phyloP scores from a whole-genome alignment of 2,797 vertebrate genomes.

The Megaceryle alcyon region DNA sequence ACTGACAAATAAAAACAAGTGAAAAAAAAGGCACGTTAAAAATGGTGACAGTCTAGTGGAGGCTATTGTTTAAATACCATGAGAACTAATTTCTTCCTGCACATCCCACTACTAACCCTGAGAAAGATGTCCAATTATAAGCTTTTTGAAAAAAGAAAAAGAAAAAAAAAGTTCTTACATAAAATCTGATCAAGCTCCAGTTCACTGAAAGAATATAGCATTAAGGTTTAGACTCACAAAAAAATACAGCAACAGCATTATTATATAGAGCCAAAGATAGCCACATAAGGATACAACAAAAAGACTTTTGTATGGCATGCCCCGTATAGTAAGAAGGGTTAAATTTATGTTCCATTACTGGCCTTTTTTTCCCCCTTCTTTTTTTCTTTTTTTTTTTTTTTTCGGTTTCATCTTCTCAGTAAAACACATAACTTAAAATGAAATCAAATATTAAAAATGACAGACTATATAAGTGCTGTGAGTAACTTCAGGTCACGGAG shows the following conservation, averaged over 20 bases:
- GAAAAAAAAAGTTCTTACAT: not conserved
- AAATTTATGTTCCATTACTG: constrained; percentile 91
- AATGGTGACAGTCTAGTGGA: not conserved
- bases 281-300: constrained; percentile 1
- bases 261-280: constrained; percentile 1
- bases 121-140: not conserved
- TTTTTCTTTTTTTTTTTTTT: constrained; percentile 48
- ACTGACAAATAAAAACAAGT: not conserved
- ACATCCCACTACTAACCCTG: not conserved
- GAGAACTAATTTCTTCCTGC: not conserved
- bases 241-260: not conserved
- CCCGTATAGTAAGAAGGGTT: constrained; percentile 77
- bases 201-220: constrained; percentile 27
- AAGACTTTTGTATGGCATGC: not conserved
- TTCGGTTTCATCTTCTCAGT: constrained; percentile 95
- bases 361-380: not conserved
- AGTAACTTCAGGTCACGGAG: constrained; percentile 99
- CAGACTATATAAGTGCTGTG: constrained; percentile 99
- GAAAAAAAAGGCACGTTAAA: not conserved
- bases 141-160: not conserved
- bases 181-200: constrained; percentile 31
- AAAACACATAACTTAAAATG: constrained; percentile 99
- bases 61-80: not conserved
- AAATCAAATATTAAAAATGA: constrained; percentile 99
- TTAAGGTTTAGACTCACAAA: constrained; percentile 40